Conservation (phyloP, 1,140 invertebrate genomes). For the Oscheius sp. region DNA sequence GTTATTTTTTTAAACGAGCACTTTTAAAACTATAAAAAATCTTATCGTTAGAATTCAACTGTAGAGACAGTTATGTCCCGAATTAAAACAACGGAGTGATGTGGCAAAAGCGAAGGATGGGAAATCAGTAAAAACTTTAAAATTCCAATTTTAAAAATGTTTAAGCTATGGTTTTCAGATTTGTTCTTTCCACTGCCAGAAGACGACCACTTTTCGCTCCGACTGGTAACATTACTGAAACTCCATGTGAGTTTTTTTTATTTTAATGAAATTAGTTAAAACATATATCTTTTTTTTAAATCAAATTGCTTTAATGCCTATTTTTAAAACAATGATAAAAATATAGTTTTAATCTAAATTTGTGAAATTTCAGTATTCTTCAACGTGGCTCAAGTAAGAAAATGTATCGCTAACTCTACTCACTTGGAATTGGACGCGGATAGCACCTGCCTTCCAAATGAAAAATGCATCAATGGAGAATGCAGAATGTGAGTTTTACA, state of each 20-base stretch:
- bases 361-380: constrained; percentile 49
- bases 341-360: neutral
- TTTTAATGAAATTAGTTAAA: too few species aligned
- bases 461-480: constrained; percentile 53
- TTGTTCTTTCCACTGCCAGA: constrained; percentile 42
- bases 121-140: too few species aligned
- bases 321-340: neutral
- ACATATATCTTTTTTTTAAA: too few species aligned
- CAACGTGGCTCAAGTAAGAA: constrained; percentile 46
- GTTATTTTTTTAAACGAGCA: too few species aligned
- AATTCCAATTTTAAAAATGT: too few species aligned
- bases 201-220: constrained; percentile 50
- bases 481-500: constrained; percentile 47
- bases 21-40: too few species aligned
- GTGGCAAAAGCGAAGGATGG: too few species aligned
- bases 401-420: constrained; percentile 41
- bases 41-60: too few species aligned
- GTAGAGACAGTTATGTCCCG: too few species aligned
- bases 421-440: constrained; percentile 46
- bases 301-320: neutral
- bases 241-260: too few species aligned
- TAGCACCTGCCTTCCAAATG: constrained; percentile 53
- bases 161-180: too few species aligned
- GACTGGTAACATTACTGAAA: constrained; percentile 44
- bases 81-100: too few species aligned